Base-by-base conservation (phyloP, 2,797 vertebrate genomes). In the Helostoma temminkii region DNA sequence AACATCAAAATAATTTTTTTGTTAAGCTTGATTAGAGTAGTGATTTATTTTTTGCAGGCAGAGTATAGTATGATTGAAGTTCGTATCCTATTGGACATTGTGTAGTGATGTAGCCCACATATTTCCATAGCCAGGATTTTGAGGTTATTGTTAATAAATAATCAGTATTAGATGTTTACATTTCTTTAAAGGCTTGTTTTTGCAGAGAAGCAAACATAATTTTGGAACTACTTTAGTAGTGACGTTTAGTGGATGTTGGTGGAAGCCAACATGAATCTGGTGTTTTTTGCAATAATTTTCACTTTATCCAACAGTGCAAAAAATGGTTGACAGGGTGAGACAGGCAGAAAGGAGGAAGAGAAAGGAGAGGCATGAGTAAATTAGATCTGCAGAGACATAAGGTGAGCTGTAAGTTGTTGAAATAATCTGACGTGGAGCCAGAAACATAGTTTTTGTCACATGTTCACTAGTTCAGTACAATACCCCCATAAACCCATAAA, bases 261-360 rank as follows among this genome's bases (percentile, higher is more conserved):
- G 22, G 37, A 71, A 3, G 0, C 16, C 12, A 52, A 24, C 22
- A 36, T 22, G 6, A 26, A n/a, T n/a, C 53, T 1, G 25, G 2
- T n/a, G 41, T 16, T 48, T 63, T 66, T 70, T 76, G 71, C 42
- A 66, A 42, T 76, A 19, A 73, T 71, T 80, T 42, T 52, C 24
- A 62, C 55, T 80, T 68, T 82, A 66, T 57, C 57, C 69, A 72
- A 70, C 71, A 72, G 63, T 69, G 74, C 67, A 79, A 46, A 63
- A 76, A 66, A 19, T 26, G 5, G 36, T 71, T 76, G 76, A 81
- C 63, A 81, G 78, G 62, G 72, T 83, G 72, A 81, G 72, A 64
- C 59, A 76, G 78, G 42, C 63, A 76, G 58, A 63, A 45, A 60
- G 63, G 41, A 65, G 64, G 52, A 85, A 32, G 63, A 67, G 64